Percentiles rank a stretch among this genome's conserved stretches.
Conservation (phyloP, 2,888 invertebrate genomes). For the Torymus tubicola region DNA sequence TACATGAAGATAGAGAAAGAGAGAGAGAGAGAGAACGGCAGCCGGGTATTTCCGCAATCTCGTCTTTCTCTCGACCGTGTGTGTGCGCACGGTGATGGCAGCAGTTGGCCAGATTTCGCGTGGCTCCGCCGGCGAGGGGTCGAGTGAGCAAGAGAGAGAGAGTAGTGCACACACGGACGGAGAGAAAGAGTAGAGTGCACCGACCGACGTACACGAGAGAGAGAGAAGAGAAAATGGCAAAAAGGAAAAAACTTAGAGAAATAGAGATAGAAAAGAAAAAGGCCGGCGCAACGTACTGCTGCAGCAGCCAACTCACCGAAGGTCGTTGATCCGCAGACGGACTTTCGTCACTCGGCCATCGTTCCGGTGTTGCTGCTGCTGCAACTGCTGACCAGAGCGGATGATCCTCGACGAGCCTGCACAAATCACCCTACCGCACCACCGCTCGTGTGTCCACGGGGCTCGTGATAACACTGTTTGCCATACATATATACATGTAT, state of each 20-base stretch:
- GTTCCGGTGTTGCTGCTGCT: not conserved
- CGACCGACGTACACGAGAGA: too few relatives aligned
- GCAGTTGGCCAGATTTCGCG: too few relatives aligned
- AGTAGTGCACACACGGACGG: not conserved
- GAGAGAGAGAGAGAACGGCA: not conserved
- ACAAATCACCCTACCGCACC: not conserved
- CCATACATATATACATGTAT: not conserved
- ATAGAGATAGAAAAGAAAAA: not conserved
- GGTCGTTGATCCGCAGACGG: conserved; percentile 21
- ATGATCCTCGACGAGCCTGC: too few relatives aligned
- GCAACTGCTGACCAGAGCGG: too few relatives aligned
- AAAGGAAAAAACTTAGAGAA: too few relatives aligned
- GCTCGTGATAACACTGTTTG: conserved; percentile 1
- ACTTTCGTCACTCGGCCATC: not conserved
- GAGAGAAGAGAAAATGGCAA: too few relatives aligned
- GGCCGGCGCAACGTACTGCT: not conserved
- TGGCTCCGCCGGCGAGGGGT: too few relatives aligned
- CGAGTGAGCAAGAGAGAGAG: not conserved
- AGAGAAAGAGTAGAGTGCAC: too few relatives aligned
- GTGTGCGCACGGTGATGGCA: not conserved
- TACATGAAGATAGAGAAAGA: not conserved
- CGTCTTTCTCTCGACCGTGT: not conserved
- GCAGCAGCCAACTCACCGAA: not conserved
- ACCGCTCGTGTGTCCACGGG: not conserved
- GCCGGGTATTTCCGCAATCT: not conserved